A percentile compares a stretch with the other conserved stretches of the same genome.
phyloP scores from a whole-genome alignment of 2,113 vertebrate species.

The Camelus bactrianus region DNA sequence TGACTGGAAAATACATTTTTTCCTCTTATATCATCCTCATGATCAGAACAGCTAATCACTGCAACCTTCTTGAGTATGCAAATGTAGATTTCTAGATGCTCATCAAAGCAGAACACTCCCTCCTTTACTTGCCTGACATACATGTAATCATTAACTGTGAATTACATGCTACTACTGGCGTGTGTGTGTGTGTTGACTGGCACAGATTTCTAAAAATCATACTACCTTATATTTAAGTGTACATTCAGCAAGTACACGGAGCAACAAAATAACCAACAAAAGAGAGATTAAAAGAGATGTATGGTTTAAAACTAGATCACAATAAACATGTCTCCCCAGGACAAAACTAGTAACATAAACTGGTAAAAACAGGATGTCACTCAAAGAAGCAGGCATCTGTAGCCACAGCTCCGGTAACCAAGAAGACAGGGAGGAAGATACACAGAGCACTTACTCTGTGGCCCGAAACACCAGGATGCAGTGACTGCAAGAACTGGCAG shows the following conservation, averaged over 20 bases:
- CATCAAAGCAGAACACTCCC: neutral
- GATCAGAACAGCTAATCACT: neutral
- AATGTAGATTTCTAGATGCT: neutral
- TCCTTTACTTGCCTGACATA: neutral
- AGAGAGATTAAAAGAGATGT: neutral
- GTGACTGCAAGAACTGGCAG: neutral
- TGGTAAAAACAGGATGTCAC: neutral
- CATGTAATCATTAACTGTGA: neutral
- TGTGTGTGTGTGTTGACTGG: neutral
- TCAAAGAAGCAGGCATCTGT: neutral
- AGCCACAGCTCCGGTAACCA: neutral
- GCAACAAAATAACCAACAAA: neutral
- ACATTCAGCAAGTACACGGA: neutral
- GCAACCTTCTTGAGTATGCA: neutral
- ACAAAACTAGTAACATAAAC: neutral
- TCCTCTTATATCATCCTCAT: neutral
- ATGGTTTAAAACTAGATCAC: neutral
- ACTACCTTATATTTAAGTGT: neutral
- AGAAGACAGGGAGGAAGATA: neutral
- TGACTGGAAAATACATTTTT: neutral
- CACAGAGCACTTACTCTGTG: accelerated
- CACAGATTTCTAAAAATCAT: neutral
- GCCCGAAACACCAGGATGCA: neutral
- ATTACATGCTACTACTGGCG: neutral
- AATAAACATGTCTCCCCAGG: neutral